Conservation (phyloP, 2,797 vertebrate genomes). For the Pseudopleuronectes americanus region DNA sequence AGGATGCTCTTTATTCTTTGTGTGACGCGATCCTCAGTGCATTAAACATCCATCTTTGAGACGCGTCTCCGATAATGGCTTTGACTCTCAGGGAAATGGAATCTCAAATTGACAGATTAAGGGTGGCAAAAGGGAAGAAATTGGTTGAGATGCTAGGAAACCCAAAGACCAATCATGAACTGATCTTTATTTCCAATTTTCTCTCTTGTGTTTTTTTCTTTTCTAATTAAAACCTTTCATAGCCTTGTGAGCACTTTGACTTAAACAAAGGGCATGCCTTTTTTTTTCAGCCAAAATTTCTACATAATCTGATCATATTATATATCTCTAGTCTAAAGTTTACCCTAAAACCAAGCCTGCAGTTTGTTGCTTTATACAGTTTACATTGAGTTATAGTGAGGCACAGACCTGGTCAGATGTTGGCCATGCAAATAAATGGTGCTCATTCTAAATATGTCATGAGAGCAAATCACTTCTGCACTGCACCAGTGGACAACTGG, state of each 20-base stretch:
- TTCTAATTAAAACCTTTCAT: background rate
- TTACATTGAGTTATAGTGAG: background rate
- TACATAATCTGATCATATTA: background rate
- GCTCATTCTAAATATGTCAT: constrained; percentile 36
- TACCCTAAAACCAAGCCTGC: background rate
- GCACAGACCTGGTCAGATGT: constrained; percentile 18
- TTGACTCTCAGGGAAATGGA: constrained; percentile 35
- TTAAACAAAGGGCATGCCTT: background rate
- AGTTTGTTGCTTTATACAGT: background rate
- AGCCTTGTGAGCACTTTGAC: background rate
- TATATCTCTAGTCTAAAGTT: too few species aligned
- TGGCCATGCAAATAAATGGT: constrained; percentile 44
- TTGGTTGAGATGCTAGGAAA: background rate
- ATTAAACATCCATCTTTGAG: constrained; percentile 34
- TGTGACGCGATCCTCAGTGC: background rate
- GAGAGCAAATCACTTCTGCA: constrained; percentile 44
- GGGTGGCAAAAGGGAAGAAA: constrained; percentile 23
- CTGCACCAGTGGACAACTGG: constrained; percentile 57
- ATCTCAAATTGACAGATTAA: constrained; percentile 42
- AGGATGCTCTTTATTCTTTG: constrained; percentile 18
- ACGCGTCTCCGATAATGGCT: constrained; percentile 25
- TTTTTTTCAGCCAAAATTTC: background rate
- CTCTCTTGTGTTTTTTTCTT: background rate
- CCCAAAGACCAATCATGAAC: constrained; percentile 4
- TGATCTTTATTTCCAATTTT: background rate